Percentiles rank a stretch among this genome's conserved stretches.
Evolutionary conservation across 2,888 invertebrate genomes (phyloP).

Genomic region (Drosophila monieri): DNA sequence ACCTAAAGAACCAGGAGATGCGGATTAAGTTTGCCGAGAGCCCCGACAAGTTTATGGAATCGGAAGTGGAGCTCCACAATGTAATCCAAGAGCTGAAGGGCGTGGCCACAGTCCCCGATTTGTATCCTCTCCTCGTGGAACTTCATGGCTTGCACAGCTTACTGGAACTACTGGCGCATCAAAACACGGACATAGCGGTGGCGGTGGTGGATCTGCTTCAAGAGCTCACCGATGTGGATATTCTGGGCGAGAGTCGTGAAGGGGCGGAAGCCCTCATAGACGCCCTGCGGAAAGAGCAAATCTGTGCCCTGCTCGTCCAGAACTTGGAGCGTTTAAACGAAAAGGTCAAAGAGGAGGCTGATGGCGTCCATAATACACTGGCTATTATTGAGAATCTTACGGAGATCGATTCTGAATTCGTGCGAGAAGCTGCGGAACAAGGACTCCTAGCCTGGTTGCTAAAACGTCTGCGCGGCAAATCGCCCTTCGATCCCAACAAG

Average conservation of each 20-base stretch:
- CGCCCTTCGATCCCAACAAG: constrained; percentile 97
- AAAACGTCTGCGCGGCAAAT: constrained; percentile 93
- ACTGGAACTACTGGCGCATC: constrained; percentile 96
- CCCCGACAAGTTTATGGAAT: constrained; percentile 99
- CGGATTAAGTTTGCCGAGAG: constrained; percentile 98
- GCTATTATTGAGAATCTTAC: constrained; percentile 97
- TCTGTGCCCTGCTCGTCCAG: constrained; percentile 94
- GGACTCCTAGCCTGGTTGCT: constrained; percentile 96
- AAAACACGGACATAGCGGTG: constrained; percentile 90
- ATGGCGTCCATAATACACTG: constrained; percentile 96
- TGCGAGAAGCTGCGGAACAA: constrained; percentile 93
- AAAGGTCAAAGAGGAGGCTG: constrained; percentile 95
- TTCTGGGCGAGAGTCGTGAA: constrained; percentile 94
- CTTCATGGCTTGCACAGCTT: constrained; percentile 94
- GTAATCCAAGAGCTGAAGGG: constrained; percentile 95
- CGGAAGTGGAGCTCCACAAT: constrained; percentile 96
- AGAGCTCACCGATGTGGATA: constrained; percentile 98
- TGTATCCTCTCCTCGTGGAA: constrained; percentile 95
- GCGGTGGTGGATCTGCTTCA: constrained; percentile 86
- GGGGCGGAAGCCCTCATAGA: constrained; percentile 95
- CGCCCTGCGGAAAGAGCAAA: constrained; percentile 94
- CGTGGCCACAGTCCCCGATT: constrained; percentile 97
- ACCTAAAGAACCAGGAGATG: constrained; percentile 97
- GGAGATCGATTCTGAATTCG: constrained; percentile 94
- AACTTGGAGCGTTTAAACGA: constrained; percentile 97